Evolutionary conservation across 2,888 invertebrate species (phyloP).

Genomic region (Thecocarcelia acutangulata): DNA sequence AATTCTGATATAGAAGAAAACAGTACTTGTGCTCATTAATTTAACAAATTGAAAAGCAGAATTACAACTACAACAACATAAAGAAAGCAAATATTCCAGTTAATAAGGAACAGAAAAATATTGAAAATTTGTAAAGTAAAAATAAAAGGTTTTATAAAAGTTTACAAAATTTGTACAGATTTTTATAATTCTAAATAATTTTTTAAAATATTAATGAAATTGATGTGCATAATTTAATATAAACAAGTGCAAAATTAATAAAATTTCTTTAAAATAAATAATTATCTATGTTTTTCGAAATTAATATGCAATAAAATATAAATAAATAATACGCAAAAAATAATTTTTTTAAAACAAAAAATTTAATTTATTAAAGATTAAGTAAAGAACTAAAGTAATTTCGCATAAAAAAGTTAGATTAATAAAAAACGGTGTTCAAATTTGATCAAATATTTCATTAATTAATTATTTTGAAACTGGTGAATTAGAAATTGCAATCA

Average conservation of each 20-base stretch:
- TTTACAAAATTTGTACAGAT: background rate
- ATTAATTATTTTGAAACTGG: background rate
- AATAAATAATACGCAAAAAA: constrained; percentile 2
- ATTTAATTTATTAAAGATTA: constrained; percentile 12
- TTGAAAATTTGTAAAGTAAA: constrained; percentile 1
- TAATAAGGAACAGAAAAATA: background rate
- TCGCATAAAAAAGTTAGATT: constrained; percentile 41
- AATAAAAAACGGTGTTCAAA: background rate
- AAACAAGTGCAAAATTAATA: too few species aligned
- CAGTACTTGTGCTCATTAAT: background rate
- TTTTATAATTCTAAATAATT: background rate
- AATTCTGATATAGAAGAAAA: background rate
- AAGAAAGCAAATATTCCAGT: background rate
- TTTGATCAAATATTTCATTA: constrained; percentile 5
- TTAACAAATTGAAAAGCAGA: background rate
- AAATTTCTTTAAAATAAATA: too few species aligned
- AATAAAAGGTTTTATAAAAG: background rate
- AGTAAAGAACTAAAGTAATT: constrained; percentile 10
- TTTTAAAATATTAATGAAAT: too few species aligned
- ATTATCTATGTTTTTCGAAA: too few species aligned
- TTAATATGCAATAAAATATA: background rate
- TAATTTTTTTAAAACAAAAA: background rate
- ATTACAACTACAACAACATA: constrained; percentile 2
- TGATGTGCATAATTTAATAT: too few species aligned
- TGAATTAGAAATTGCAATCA: constrained; percentile 47